These are phyloP conservation scores for Alcedo atthis DNA, from an alignment of 2,797 vertebrate species.

Conservation along the genomic window DNA sequence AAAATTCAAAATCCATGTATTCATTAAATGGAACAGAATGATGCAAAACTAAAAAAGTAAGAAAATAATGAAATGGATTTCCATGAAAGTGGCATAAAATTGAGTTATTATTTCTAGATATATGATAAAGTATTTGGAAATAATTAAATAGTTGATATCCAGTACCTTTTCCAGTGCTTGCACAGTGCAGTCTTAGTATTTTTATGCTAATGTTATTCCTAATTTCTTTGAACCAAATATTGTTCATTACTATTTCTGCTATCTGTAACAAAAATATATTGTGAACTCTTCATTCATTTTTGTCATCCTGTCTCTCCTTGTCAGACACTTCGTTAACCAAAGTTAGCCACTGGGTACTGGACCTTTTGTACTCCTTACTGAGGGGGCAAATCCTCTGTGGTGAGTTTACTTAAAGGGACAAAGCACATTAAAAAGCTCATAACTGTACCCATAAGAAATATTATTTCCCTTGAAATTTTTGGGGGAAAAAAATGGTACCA, in stretches of 20 bases:
- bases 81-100: constrained; percentile 55
- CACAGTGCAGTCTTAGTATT: neutral
- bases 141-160: constrained; percentile 64
- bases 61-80: constrained; percentile 58
- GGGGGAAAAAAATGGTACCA: no score
- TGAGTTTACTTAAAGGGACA: constrained; percentile 49
- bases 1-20: constrained; percentile 40
- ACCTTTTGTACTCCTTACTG: constrained; percentile 13
- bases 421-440: neutral
- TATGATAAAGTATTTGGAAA: constrained; percentile 53
- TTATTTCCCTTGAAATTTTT: neutral
- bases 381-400: constrained; percentile 15
- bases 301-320: constrained; percentile 2
- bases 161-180: neutral
- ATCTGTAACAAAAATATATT: neutral
- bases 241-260: neutral
- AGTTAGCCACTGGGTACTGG: constrained; percentile 13
- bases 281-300: neutral
- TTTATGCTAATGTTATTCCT: neutral
- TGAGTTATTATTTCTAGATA: constrained; percentile 46
- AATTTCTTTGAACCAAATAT: neutral
- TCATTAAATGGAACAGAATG: constrained; percentile 59
- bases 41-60: neutral
- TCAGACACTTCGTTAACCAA: constrained; percentile 1
- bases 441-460: neutral